Conservation (phyloP, 2,888 invertebrate species). For the Limnephilus lunatus region DNA sequence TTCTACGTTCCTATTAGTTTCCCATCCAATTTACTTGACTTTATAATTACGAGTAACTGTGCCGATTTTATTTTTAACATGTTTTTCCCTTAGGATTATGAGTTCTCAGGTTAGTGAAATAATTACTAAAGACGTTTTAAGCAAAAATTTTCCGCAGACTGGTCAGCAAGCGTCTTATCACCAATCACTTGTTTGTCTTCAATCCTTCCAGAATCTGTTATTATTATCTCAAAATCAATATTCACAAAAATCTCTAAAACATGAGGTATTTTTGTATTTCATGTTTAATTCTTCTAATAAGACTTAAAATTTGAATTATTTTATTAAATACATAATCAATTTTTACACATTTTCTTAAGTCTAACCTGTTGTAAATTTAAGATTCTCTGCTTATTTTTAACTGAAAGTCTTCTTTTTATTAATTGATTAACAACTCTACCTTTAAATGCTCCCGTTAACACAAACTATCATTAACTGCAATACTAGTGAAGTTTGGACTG, state of each 20-base stretch:
- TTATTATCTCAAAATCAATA: not conserved
- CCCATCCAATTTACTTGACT: not conserved
- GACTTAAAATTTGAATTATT: not conserved
- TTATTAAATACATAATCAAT: not conserved
- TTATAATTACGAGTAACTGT: slow-evolving; percentile 12
- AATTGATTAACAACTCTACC: not conserved
- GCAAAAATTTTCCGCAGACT: not conserved
- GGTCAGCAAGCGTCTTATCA: slow-evolving; percentile 4
- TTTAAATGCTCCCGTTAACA: slow-evolving; percentile 23
- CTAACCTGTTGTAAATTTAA: not conserved
- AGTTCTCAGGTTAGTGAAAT: slow-evolving; percentile 57
- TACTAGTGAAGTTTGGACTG: slow-evolving; percentile 30
- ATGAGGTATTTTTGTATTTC: not conserved
- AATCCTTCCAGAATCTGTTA: not conserved
- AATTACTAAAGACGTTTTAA: slow-evolving; percentile 33
- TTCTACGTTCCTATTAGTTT: not conserved
- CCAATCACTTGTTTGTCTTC: not conserved
- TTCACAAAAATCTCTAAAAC: not conserved
- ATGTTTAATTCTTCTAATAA: not conserved
- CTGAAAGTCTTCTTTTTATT: not conserved
- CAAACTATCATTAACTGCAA: slow-evolving; percentile 3
- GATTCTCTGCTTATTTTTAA: not conserved
- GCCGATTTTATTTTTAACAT: slow-evolving; percentile 47
- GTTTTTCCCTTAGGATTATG: slow-evolving; percentile 58
- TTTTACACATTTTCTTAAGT: not conserved